Evolutionary conservation across 2,113 vertebrate genomes (phyloP).

Genomic region (Cynoglossus semilaevis): DNA sequence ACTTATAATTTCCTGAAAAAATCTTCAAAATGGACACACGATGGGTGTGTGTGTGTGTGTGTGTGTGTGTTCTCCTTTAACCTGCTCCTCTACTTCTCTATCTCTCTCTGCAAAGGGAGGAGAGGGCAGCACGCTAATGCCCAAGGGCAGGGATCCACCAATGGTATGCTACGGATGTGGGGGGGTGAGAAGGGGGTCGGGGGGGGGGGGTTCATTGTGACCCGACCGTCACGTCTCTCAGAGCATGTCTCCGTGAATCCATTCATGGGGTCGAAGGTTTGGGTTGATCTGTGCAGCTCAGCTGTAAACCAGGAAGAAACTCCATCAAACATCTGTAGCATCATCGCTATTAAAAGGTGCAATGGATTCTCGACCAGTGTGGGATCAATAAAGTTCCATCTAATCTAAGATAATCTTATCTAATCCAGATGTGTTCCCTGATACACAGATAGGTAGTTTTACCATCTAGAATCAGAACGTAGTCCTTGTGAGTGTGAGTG

Average conservation of each 20-base stretch:
- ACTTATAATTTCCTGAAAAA: too few species aligned
- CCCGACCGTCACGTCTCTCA: slow-evolving; percentile 45
- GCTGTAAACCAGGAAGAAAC: slow-evolving; percentile 35
- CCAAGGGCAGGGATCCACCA: slow-evolving; percentile 73
- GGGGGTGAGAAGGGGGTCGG: slow-evolving; percentile 56
- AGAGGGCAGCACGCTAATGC: slow-evolving; percentile 73
- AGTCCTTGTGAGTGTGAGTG: too few species aligned
- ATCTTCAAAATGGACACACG: not conserved
- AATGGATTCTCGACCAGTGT: slow-evolving; percentile 32
- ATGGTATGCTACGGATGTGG: slow-evolving; percentile 72
- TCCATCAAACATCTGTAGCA: slow-evolving; percentile 31
- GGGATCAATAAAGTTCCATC: not conserved
- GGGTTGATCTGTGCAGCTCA: slow-evolving; percentile 59
- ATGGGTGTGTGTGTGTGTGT: slow-evolving; percentile 17
- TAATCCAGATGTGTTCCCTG: too few species aligned
- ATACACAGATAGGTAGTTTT: too few species aligned
- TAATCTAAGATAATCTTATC: not conserved
- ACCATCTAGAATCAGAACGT: too few species aligned
- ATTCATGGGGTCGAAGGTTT: slow-evolving; percentile 56
- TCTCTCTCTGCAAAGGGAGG: slow-evolving; percentile 72
- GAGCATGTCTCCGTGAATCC: slow-evolving; percentile 70
- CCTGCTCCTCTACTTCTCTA: slow-evolving; percentile 57
- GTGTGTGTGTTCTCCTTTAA: slow-evolving; percentile 52
- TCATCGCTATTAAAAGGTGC: slow-evolving; percentile 75
- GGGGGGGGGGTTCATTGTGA: slow-evolving; percentile 17